phyloP scores from a whole-genome alignment of 2,797 vertebrate species.

The Lophotriccus pileatus region DNA sequence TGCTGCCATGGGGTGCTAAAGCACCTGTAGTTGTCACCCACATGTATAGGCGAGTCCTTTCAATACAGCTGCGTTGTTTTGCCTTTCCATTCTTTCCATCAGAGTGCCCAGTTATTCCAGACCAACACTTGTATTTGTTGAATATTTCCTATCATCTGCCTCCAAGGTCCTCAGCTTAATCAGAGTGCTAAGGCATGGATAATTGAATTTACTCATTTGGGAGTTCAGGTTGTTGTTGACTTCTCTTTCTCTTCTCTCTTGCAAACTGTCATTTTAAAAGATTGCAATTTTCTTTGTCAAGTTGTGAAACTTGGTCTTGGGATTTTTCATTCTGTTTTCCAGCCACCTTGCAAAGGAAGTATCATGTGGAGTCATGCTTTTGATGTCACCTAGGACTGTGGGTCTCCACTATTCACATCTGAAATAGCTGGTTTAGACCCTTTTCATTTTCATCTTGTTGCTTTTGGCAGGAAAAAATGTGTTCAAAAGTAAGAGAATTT shows the following conservation, averaged over 20 bases:
- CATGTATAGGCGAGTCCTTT: background rate
- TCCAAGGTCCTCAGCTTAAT: background rate
- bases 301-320: background rate
- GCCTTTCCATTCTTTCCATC: background rate
- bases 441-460: slow-evolving; percentile 52
- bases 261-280: background rate
- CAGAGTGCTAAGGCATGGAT: background rate
- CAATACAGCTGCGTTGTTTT: background rate
- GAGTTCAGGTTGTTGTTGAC: background rate
- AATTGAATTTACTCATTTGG: background rate
- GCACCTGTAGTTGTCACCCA: background rate
- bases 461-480: slow-evolving; percentile 39
- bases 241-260: background rate
- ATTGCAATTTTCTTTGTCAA: background rate
- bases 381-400: background rate
- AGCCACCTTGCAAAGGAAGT: slow-evolving; percentile 3
- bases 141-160: background rate
- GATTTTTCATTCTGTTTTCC: slow-evolving; percentile 8
- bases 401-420: background rate
- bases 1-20: background rate
- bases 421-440: slow-evolving; percentile 31
- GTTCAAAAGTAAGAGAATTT: slow-evolving; percentile 45
- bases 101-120: background rate
- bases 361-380: slow-evolving; percentile 11
- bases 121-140: background rate